A percentile compares a stretch with the other conserved stretches of the same genome.
These are phyloP conservation scores for Coenobita brevimanus DNA, from an alignment of 1,140 invertebrate genomes.

Conservation along the genomic window DNA sequence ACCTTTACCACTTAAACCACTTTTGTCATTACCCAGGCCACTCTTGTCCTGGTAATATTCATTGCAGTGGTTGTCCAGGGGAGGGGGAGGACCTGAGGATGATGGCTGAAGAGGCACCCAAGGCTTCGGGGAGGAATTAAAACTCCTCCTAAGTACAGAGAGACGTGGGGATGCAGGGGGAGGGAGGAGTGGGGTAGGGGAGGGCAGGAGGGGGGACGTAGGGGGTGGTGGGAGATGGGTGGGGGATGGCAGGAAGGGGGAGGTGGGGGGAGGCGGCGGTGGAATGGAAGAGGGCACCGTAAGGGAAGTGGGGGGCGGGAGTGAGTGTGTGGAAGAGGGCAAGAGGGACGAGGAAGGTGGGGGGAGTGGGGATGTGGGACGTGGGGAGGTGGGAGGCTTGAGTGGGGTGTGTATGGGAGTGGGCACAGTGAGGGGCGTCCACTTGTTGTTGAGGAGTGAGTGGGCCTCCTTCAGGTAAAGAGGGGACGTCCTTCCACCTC, in stretches of 20 bases:
- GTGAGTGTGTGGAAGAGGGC: conserved; percentile 9
- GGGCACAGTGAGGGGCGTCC: conserved; percentile 37
- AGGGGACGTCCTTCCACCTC: conserved; percentile 1
- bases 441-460: conserved; percentile 45
- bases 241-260: too few relatives aligned
- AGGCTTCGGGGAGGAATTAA: conserved; percentile 61
- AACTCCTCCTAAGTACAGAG: conserved; percentile 32
- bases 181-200: not conserved
- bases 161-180: conserved; percentile 44
- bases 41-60: not conserved
- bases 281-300: not conserved
- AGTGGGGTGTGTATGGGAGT: not conserved
- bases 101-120: conserved; percentile 37
- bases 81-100: too few relatives aligned
- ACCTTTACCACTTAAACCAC: too few relatives aligned
- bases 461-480: conserved; percentile 45
- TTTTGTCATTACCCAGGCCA: not conserved
- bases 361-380: conserved; percentile 19
- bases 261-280: conserved; percentile 5
- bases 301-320: too few relatives aligned
- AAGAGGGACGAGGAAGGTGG: not conserved
- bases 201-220: conserved; percentile 23
- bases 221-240: conserved; percentile 35
- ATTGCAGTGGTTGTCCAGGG: too few relatives aligned
- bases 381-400: conserved; percentile 15